Conservation (phyloP, 2,888 invertebrate genomes). For the Cheiracanthium punctorium region DNA sequence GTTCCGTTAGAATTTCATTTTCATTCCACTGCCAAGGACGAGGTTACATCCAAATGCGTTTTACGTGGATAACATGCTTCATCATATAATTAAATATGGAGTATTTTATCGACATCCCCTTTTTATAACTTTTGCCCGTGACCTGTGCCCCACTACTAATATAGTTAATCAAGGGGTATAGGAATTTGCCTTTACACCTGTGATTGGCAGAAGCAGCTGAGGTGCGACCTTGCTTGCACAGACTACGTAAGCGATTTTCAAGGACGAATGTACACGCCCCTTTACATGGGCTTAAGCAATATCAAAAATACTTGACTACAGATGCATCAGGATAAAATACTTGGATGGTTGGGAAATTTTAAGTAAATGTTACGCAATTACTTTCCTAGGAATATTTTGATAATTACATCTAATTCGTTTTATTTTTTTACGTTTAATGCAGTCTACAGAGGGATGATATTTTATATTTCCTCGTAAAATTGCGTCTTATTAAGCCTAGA, state of each 20-base stretch:
- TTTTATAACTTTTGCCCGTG: slow-evolving; percentile 3
- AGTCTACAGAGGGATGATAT: too few species aligned
- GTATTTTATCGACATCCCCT: not conserved
- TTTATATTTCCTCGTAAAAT: too few species aligned
- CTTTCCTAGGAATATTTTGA: too few species aligned
- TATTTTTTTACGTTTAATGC: too few species aligned
- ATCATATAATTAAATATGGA: not conserved
- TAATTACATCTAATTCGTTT: too few species aligned
- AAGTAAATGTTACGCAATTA: not conserved
- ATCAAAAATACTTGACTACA: too few species aligned
- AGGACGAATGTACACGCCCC: not conserved
- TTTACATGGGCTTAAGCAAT: not conserved
- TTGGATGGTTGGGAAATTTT: too few species aligned
- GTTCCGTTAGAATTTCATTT: slow-evolving; percentile 43
- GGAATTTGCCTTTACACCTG: not conserved
- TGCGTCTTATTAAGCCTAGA: too few species aligned
- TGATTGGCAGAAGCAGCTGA: not conserved
- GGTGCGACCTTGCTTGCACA: not conserved
- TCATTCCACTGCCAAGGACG: slow-evolving; percentile 53
- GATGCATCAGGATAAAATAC: too few species aligned
- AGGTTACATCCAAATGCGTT: not conserved
- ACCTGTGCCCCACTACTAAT: not conserved
- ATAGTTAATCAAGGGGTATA: not conserved
- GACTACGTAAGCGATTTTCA: not conserved
- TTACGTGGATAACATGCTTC: slow-evolving; percentile 36